Conservation (phyloP, 2,888 invertebrate genomes). For the Notodonta ziczac region DNA sequence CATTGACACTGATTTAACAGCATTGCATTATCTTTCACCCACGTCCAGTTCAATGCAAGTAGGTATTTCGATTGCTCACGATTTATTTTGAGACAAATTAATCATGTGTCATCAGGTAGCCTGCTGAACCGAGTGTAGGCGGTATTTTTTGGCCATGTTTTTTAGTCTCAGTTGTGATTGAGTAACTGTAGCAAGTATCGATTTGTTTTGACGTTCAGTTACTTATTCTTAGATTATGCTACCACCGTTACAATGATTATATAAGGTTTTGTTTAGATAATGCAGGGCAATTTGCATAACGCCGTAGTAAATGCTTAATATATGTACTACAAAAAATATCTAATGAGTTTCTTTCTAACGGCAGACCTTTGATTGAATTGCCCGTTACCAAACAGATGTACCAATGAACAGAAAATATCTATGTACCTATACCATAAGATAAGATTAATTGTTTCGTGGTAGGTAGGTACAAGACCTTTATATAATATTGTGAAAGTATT, state of each 20-base stretch:
- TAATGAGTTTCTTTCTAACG: too few relatives aligned
- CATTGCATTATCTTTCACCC: slow-evolving; percentile 18
- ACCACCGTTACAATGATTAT: background rate
- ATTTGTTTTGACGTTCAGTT: slow-evolving; percentile 5
- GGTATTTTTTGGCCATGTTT: slow-evolving; percentile 17
- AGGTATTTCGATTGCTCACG: slow-evolving; percentile 30
- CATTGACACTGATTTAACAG: slow-evolving; percentile 12
- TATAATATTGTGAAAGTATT: too few relatives aligned
- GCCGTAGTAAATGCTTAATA: too few relatives aligned
- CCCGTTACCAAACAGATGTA: too few relatives aligned
- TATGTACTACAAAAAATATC: too few relatives aligned
- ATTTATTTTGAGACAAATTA: slow-evolving; percentile 38
- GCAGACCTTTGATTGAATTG: too few relatives aligned
- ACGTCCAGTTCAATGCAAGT: slow-evolving; percentile 22
- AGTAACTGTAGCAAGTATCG: slow-evolving; percentile 4
- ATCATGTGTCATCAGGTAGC: slow-evolving; percentile 34
- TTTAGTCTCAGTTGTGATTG: background rate
- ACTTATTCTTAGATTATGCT: background rate
- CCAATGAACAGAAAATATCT: too few relatives aligned
- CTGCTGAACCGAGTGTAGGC: slow-evolving; percentile 9
- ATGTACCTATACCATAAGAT: too few relatives aligned
- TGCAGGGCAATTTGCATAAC: too few relatives aligned
- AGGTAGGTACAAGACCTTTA: too few relatives aligned
- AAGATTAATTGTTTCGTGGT: too few relatives aligned
- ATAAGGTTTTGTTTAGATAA: too few relatives aligned